These are phyloP conservation scores for Micropoecilia bifurca DNA, from an alignment of 2,797 vertebrate species.

Conservation along the genomic window DNA sequence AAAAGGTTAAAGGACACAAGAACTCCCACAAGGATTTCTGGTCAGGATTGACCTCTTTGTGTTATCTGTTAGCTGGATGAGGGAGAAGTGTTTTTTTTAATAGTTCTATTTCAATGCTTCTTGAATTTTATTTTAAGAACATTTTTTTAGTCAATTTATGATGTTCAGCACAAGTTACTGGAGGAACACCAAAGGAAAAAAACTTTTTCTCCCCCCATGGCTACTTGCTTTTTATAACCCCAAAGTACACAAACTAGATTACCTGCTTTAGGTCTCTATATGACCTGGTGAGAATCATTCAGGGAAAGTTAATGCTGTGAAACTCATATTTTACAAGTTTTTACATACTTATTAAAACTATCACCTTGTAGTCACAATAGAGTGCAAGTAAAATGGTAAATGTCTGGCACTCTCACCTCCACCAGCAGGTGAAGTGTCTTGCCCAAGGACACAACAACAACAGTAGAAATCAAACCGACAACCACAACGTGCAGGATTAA, in stretches of 20 bases:
- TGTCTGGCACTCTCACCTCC: no score
- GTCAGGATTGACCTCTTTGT: slow-evolving; percentile 59
- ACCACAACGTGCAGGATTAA: no score
- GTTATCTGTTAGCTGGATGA: slow-evolving; percentile 31
- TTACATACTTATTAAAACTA: no score
- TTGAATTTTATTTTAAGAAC: background rate
- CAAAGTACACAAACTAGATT: background rate
- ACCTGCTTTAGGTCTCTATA: background rate
- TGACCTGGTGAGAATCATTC: background rate
- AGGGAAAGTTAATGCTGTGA: background rate
- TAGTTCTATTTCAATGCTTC: no score
- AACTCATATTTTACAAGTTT: background rate
- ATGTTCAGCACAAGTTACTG: background rate
- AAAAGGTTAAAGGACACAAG: slow-evolving; percentile 65
- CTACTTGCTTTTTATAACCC: background rate
- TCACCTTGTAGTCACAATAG: no score
- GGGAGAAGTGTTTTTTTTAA: background rate
- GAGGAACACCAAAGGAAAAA: background rate
- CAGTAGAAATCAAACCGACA: no score
- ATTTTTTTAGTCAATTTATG: background rate
- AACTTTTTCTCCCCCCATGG: background rate
- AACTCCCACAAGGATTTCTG: slow-evolving; percentile 63
- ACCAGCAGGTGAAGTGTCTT: no score
- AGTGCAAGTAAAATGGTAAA: no score
- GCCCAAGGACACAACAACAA: no score